Evolutionary conservation across 2,113 vertebrate genomes (phyloP).

Genomic region (Cisticola juncidis): DNA sequence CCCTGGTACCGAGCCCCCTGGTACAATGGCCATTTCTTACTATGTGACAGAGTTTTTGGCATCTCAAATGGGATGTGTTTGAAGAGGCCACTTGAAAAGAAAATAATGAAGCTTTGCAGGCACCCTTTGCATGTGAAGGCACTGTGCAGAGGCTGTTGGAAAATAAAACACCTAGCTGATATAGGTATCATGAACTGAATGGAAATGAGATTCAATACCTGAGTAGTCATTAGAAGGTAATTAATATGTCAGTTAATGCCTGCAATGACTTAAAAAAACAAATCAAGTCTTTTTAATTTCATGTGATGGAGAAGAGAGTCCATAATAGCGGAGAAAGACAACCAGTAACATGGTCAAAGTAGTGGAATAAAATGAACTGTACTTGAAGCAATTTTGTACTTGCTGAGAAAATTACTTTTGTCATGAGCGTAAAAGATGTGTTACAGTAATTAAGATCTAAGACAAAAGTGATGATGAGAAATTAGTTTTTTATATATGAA

Average conservation of each 20-base stretch:
- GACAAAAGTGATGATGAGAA: background rate
- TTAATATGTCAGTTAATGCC: background rate
- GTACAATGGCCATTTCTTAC: background rate
- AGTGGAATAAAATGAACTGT: background rate
- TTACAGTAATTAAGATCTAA: background rate
- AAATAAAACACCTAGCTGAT: background rate
- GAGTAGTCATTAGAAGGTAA: background rate
- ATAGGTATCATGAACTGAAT: background rate
- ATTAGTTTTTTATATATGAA: background rate
- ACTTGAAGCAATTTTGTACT: background rate
- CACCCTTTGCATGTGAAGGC: background rate
- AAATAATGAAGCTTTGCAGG: background rate
- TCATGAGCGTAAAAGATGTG: background rate
- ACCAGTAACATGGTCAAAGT: background rate
- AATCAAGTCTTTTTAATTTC: background rate
- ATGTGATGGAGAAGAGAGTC: background rate
- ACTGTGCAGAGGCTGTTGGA: background rate
- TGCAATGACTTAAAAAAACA: background rate
- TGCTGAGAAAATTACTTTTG: background rate
- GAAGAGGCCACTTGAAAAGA: background rate
- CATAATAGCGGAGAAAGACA: background rate
- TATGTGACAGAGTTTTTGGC: background rate
- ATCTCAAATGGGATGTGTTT: background rate
- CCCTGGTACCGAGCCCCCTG: rapidly evolving
- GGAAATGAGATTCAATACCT: background rate